Evolutionary conservation across 2,797 vertebrate genomes (phyloP).

Genomic region (Platalea minor): DNA sequence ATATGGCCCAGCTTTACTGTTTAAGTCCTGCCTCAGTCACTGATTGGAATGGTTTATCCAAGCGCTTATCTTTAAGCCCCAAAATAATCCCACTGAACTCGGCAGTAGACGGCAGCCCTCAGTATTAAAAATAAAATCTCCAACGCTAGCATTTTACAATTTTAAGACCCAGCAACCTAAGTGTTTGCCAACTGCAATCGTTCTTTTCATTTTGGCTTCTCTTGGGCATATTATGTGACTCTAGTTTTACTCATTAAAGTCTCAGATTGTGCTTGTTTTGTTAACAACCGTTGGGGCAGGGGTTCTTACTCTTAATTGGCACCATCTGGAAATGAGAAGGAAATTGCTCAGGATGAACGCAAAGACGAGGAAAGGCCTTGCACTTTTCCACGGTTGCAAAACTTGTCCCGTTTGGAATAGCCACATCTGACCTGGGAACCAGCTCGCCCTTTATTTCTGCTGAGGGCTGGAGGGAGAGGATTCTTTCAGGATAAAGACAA

Average conservation of each 20-base stretch:
- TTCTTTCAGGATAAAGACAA: background rate
- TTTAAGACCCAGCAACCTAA: background rate
- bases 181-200: background rate
- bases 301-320: constrained; percentile 69
- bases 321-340: constrained; percentile 66
- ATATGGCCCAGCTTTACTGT: background rate
- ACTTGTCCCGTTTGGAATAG: constrained; percentile 25
- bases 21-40: background rate
- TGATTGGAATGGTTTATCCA: background rate
- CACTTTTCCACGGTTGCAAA: constrained; percentile 18
- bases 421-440: background rate
- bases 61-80: background rate
- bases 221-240: constrained; percentile 44
- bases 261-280: constrained; percentile 66
- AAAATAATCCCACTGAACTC: background rate
- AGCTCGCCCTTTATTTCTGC: background rate
- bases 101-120: background rate
- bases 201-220: constrained; percentile 59
- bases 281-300: constrained; percentile 62
- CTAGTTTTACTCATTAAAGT: constrained; percentile 65
- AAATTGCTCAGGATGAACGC: background rate
- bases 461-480: background rate
- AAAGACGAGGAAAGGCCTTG: background rate
- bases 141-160: background rate
- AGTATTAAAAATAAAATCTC: constrained; percentile 16